phyloP scores from a whole-genome alignment of 2,888 invertebrate genomes.

The Temnothorax rugatulus region DNA sequence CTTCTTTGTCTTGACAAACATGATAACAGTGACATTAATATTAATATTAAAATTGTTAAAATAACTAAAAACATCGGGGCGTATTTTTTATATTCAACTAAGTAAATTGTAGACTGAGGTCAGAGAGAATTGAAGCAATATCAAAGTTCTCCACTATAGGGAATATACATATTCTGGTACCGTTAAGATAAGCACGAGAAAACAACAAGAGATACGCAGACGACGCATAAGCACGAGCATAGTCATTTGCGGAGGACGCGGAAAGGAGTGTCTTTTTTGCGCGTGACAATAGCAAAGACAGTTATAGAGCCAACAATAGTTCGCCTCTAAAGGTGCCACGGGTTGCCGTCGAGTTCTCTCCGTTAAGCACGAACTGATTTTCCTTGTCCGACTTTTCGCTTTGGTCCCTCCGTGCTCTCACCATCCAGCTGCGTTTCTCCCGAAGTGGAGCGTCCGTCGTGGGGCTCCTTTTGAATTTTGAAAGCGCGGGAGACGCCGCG shows the following conservation, averaged over 20 bases:
- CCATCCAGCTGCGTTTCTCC: constrained; percentile 1
- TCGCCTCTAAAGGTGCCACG: constrained; percentile 6
- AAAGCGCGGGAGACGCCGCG: constrained; percentile 58
- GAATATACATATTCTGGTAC: neutral
- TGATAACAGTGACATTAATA: neutral
- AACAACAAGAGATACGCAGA: neutral
- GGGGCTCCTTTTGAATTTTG: constrained; percentile 68
- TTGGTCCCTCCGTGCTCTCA: neutral
- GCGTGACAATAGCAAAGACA: constrained; percentile 16
- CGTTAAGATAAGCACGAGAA: constrained; percentile 3
- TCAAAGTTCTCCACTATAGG: neutral
- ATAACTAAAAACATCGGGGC: neutral
- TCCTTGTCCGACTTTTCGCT: constrained; percentile 47
- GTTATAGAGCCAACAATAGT: constrained; percentile 15
- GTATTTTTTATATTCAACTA: neutral
- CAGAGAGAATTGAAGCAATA: neutral
- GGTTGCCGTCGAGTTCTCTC: constrained; percentile 26
- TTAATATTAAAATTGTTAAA: neutral
- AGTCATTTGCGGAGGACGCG: constrained; percentile 9
- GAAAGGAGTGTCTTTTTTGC: constrained; percentile 33
- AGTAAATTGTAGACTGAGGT: neutral
- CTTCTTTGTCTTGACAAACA: neutral
- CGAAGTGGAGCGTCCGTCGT: constrained; percentile 17
- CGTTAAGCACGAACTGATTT: constrained; percentile 67
- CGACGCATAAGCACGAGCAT: constrained; percentile 13